phyloP scores from a whole-genome alignment of 1,140 invertebrate genomes.

The Odontomachus brunneus region DNA sequence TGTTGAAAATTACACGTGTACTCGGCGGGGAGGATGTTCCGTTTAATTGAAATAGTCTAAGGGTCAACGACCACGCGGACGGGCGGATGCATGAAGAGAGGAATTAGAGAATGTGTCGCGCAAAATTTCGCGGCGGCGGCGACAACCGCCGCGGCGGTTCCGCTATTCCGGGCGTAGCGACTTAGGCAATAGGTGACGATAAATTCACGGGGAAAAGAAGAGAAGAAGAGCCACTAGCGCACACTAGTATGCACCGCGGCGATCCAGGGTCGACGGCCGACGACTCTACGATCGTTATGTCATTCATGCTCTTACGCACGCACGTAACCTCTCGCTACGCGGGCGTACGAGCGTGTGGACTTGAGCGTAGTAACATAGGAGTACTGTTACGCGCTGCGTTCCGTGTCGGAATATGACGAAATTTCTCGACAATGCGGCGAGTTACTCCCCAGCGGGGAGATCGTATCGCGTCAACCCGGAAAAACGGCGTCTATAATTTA shows the following conservation, averaged over 20 bases:
- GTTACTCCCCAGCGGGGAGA: slow-evolving; percentile 20
- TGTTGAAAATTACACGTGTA: not conserved
- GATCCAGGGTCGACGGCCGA: slow-evolving; percentile 80
- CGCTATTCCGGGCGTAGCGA: not conserved
- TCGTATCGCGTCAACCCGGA: slow-evolving; percentile 30
- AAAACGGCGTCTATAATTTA: too few relatives aligned
- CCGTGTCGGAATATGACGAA: slow-evolving; percentile 52
- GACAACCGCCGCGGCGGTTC: not conserved
- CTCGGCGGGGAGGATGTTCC: not conserved
- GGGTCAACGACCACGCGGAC: slow-evolving; percentile 66
- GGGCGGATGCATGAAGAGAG: not conserved
- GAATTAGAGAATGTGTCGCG: not conserved
- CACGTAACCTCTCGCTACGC: slow-evolving; percentile 71
- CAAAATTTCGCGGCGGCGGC: not conserved
- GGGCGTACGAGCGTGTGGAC: slow-evolving; percentile 66
- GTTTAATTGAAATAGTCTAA: slow-evolving; percentile 52
- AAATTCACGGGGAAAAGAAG: not conserved
- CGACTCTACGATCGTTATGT: slow-evolving; percentile 79
- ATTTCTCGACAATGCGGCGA: slow-evolving; percentile 45
- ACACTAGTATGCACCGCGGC: slow-evolving; percentile 55
- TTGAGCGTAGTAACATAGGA: slow-evolving; percentile 72
- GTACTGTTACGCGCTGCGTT: slow-evolving; percentile 79
- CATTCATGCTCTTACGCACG: slow-evolving; percentile 81
- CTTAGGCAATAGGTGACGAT: not conserved
- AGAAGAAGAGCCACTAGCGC: not conserved